Percentiles rank a stretch among this genome's conserved stretches.
These are phyloP conservation scores for Torymus auratus DNA, from an alignment of 2,888 invertebrate genomes.

Conservation along the genomic window DNA sequence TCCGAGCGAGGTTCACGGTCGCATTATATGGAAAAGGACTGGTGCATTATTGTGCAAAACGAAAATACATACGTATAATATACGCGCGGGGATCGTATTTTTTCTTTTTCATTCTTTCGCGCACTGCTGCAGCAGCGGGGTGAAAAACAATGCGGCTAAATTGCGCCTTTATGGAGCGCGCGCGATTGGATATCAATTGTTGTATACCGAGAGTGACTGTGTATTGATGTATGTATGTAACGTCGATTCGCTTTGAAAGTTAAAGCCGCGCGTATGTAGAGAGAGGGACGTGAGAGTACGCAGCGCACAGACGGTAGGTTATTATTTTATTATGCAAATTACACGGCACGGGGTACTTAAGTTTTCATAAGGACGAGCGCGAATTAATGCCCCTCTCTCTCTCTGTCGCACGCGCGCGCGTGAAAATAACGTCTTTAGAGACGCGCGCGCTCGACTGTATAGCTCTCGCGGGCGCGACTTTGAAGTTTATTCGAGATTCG, in stretches of 20 bases:
- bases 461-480: no score
- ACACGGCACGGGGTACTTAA: background rate
- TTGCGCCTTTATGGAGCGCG: constrained; percentile 29
- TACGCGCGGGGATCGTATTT: background rate
- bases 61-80: background rate
- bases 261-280: background rate
- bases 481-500: no score
- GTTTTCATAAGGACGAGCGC: background rate
- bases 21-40: background rate
- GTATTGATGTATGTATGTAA: background rate
- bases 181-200: constrained; percentile 32
- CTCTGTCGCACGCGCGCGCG: no score
- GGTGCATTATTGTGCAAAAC: background rate
- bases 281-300: no score
- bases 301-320: background rate
- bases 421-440: no score
- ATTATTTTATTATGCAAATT: constrained; percentile 35
- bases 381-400: background rate
- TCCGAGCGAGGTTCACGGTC: constrained; percentile 35
- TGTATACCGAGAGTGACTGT: constrained; percentile 8
- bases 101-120: constrained; percentile 6
- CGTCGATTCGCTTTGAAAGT: constrained; percentile 5
- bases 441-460: no score
- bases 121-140: background rate
- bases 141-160: constrained; percentile 15